Evolutionary conservation across 1,140 invertebrate species (phyloP).

Genomic region (Pemphigus obesinymphae): DNA sequence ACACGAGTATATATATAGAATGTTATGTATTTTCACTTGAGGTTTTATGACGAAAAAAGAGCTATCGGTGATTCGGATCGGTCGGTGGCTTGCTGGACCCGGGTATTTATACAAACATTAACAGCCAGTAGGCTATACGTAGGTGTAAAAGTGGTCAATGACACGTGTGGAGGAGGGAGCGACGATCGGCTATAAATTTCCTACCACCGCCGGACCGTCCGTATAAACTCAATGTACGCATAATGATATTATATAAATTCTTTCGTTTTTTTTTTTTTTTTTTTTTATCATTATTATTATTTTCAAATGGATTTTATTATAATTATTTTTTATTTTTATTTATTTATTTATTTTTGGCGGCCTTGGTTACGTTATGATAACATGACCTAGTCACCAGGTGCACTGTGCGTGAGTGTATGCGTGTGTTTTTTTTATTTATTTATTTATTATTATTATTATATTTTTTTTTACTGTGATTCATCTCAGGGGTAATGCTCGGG

Average conservation of each 20-base stretch:
- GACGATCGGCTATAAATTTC: constrained; percentile 32
- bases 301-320: constrained; percentile 7
- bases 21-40: constrained; percentile 7
- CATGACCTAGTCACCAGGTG: constrained; percentile 20
- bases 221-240: not conserved
- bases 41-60: constrained; percentile 27
- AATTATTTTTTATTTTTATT: not conserved
- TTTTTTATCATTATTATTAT: not conserved
- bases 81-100: not conserved
- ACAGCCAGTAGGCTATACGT: constrained; percentile 12
- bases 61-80: constrained; percentile 3
- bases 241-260: not conserved
- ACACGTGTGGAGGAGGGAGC: not conserved
- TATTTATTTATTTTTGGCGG: not conserved
- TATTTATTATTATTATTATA: too few relatives aligned
- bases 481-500: not conserved
- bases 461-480: constrained; percentile 21
- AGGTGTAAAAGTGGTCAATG: constrained; percentile 39
- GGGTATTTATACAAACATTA: constrained; percentile 7
- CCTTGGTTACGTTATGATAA: constrained; percentile 6
- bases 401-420: not conserved
- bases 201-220: not conserved
- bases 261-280: not conserved
- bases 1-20: too few relatives aligned
- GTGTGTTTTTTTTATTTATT: not conserved